phyloP scores from a whole-genome alignment of 2,797 vertebrate species.

The Poecilia gillii region DNA sequence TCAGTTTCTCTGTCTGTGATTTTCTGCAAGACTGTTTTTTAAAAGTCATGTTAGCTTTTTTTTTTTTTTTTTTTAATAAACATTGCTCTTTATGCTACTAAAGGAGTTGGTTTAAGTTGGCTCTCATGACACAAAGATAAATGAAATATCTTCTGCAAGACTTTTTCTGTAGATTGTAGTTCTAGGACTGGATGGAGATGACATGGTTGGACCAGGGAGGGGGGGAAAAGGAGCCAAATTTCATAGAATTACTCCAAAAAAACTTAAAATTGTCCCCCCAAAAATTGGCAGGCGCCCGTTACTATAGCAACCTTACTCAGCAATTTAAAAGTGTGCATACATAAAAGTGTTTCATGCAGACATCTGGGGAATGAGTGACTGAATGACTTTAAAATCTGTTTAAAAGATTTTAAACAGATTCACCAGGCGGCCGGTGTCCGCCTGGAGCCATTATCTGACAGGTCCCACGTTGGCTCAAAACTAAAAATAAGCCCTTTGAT shows the following conservation, averaged over 20 bases:
- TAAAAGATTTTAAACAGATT: too few species aligned
- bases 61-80: constrained; percentile 9
- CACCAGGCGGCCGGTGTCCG: too few species aligned
- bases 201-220: background rate
- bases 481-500: background rate
- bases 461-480: background rate
- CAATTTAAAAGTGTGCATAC: too few species aligned
- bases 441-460: too few species aligned
- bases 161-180: background rate
- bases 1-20: constrained; percentile 44
- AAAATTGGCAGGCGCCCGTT: background rate
- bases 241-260: background rate
- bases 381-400: too few species aligned
- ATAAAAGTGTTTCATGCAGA: too few species aligned
- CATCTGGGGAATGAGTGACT: too few species aligned
- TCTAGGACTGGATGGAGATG: background rate
- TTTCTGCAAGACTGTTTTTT: constrained; percentile 41
- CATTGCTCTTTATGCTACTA: constrained; percentile 9
- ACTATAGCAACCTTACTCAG: too few species aligned
- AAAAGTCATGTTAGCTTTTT: constrained; percentile 5
- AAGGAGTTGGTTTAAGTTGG: background rate
- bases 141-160: background rate
- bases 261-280: background rate
- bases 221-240: background rate
- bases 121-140: background rate